A percentile compares a stretch with the other conserved stretches of the same genome.
Conservation (phyloP, 2,113 vertebrate genomes). For the Silurus glanis region DNA sequence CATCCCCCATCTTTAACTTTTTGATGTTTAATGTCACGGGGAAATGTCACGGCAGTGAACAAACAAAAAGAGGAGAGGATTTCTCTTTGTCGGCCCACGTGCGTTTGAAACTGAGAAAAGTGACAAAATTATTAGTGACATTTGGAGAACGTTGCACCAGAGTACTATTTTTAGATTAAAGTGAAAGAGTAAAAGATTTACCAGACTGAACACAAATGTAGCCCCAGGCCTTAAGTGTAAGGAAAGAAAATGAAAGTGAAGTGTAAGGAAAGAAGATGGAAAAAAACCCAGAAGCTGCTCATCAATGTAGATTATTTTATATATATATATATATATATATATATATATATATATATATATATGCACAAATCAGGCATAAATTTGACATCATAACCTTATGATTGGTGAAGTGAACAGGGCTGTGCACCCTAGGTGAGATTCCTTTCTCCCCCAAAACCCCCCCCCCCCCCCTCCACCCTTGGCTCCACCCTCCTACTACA, state of each 20-base stretch:
- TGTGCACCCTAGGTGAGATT: too few species aligned
- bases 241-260: neutral
- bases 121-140: neutral
- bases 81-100: neutral
- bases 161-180: conserved; percentile 26
- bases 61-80: neutral
- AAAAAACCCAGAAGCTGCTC: too few species aligned
- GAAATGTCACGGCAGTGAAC: conserved; percentile 5
- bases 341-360: too few species aligned
- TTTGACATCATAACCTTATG: too few species aligned
- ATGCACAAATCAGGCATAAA: too few species aligned
- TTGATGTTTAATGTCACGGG: neutral
- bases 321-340: too few species aligned
- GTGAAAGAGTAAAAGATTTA: neutral
- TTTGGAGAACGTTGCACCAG: neutral
- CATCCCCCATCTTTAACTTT: neutral
- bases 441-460: too few species aligned
- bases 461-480: too few species aligned
- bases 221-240: neutral
- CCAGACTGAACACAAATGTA: neutral
- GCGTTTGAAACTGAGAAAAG: neutral
- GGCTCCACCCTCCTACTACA: too few species aligned
- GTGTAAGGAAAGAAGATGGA: neutral
- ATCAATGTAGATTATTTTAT: too few species aligned
- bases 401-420: too few species aligned